These are phyloP conservation scores for Lepidostoma basale DNA, from an alignment of 1,140 invertebrate genomes.

Conservation along the genomic window DNA sequence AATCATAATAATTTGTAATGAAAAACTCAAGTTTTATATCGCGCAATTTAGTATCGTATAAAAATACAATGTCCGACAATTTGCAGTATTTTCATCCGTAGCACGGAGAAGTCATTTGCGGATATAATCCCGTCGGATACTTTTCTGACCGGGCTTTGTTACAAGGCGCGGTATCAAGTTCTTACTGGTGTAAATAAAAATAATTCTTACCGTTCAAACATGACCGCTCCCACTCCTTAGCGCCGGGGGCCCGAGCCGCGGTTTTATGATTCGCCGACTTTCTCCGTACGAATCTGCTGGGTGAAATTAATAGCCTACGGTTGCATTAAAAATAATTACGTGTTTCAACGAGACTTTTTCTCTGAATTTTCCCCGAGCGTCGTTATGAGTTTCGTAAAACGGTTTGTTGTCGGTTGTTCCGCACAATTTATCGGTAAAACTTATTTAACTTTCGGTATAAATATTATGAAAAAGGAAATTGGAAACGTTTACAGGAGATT, in stretches of 20 bases:
- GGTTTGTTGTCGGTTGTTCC: background rate
- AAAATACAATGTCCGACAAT: constrained; percentile 26
- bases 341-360: background rate
- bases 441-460: background rate
- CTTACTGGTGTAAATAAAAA: constrained; percentile 17
- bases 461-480: constrained; percentile 3
- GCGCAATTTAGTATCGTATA: constrained; percentile 14
- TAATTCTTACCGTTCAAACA: constrained; percentile 1
- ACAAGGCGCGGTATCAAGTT: background rate
- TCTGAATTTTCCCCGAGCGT: no score
- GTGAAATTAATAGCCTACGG: background rate
- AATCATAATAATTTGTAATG: background rate
- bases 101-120: constrained; percentile 26
- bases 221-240: no score
- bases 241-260: no score
- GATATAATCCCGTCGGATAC: background rate
- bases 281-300: background rate
- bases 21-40: constrained; percentile 2
- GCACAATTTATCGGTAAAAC: background rate
- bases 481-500: background rate
- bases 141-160: constrained; percentile 5
- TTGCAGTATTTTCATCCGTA: background rate
- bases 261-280: background rate
- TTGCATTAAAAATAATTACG: constrained; percentile 13
- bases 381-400: background rate